Percentiles rank a stretch among this genome's conserved stretches.
phyloP scores from a whole-genome alignment of 1,140 invertebrate genomes.

The Hycleus phaleratus region DNA sequence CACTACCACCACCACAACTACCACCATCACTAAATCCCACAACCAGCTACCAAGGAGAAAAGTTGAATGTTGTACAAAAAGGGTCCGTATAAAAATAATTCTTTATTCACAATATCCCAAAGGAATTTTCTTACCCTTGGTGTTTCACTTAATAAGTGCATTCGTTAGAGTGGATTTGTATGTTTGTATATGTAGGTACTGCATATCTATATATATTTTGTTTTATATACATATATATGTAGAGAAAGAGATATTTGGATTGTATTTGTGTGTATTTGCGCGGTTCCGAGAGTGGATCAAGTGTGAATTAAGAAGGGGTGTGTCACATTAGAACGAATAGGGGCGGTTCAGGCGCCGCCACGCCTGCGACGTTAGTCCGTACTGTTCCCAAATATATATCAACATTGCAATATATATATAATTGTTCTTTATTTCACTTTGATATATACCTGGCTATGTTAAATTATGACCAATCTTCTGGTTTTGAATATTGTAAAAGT shows the following conservation, averaged over 20 bases:
- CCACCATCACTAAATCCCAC: no score
- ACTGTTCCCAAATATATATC: no score
- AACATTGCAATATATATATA: no score
- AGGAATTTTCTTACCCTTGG: slow-evolving; percentile 20
- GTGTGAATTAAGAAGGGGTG: slow-evolving; percentile 33
- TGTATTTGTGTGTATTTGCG: slow-evolving; percentile 17
- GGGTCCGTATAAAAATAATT: slow-evolving; percentile 25
- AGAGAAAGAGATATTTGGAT: not conserved
- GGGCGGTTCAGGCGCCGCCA: slow-evolving; percentile 26
- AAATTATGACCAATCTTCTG: no score
- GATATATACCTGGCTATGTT: no score
- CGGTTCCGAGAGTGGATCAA: slow-evolving; percentile 28
- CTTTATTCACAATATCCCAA: slow-evolving; percentile 25
- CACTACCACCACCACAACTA: no score
- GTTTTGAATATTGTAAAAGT: no score
- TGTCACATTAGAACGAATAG: slow-evolving; percentile 24
- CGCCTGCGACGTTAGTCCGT: slow-evolving; percentile 26
- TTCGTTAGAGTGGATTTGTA: slow-evolving; percentile 15
- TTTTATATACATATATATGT: not conserved
- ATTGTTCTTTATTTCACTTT: no score
- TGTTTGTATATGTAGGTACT: not conserved
- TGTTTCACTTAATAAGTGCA: slow-evolving; percentile 32
- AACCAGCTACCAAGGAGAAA: not conserved
- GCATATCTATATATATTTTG: not conserved
- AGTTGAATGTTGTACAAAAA: slow-evolving; percentile 3